A percentile compares a stretch with the other conserved stretches of the same genome.
These are phyloP conservation scores for Pteropus rufus DNA, from an alignment of 2,797 vertebrate species.

Conservation along the genomic window DNA sequence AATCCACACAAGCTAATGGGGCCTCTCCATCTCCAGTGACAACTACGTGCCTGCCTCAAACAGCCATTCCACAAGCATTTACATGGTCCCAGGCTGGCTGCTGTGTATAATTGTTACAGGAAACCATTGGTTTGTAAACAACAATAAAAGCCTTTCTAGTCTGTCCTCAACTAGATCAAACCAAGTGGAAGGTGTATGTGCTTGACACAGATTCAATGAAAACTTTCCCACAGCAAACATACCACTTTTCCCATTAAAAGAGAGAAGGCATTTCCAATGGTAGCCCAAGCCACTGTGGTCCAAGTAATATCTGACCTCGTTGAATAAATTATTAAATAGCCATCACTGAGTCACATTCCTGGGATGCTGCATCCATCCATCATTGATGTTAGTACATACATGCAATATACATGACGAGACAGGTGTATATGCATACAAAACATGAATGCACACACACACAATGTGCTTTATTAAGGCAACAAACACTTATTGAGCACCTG, in stretches of 20 bases:
- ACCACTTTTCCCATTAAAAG: background rate
- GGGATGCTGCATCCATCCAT: background rate
- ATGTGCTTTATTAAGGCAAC: background rate
- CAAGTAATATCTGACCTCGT: background rate
- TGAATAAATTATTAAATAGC: constrained; percentile 2
- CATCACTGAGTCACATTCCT: background rate
- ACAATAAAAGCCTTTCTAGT: background rate
- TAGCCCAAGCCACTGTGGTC: background rate
- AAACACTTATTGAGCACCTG: background rate
- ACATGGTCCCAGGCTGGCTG: constrained; percentile 58
- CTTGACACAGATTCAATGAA: background rate
- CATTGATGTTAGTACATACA: background rate
- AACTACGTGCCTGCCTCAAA: constrained; percentile 25
- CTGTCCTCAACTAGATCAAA: constrained; percentile 35
- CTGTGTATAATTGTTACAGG: constrained; percentile 53
- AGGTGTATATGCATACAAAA: background rate
- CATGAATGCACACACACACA: background rate
- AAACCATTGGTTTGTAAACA: constrained; percentile 62
- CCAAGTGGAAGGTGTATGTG: background rate
- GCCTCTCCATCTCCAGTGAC: constrained; percentile 61
- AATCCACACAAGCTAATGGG: constrained; percentile 47
- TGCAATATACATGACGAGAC: background rate
- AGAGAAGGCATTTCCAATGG: background rate
- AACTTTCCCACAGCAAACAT: background rate
- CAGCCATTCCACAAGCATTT: constrained; percentile 50